A percentile compares a stretch with the other conserved stretches of the same genome.
Conservation (phyloP, 2,888 invertebrate genomes). For the Oxyscelio sp. region DNA sequence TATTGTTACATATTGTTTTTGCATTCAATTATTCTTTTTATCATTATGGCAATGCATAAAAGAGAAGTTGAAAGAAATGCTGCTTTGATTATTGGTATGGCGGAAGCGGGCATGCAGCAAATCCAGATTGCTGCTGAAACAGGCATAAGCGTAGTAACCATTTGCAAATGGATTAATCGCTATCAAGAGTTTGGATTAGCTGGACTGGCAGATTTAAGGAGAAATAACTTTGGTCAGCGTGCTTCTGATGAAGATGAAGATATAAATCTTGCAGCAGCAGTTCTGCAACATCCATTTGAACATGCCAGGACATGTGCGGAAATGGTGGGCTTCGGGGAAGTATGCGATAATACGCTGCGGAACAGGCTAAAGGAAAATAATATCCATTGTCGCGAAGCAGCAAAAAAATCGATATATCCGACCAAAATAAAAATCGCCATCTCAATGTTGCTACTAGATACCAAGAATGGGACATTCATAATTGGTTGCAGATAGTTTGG, state of each 20-base stretch:
- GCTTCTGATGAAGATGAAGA: background rate
- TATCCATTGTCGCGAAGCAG: constrained; percentile 5
- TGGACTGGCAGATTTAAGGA: background rate
- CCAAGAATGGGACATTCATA: too few relatives aligned
- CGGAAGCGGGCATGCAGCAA: too few relatives aligned
- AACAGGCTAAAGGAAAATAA: constrained; percentile 11
- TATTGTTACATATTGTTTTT: too few relatives aligned
- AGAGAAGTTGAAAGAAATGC: too few relatives aligned
- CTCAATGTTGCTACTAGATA: too few relatives aligned
- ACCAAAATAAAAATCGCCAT: too few relatives aligned
- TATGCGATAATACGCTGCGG: background rate
- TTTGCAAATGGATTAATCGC: background rate
- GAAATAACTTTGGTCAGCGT: background rate
- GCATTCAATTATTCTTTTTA: too few relatives aligned
- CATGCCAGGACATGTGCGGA: background rate
- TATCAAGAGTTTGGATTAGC: background rate
- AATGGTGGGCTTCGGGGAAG: background rate
- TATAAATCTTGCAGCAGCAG: background rate
- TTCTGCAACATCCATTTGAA: background rate
- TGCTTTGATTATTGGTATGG: too few relatives aligned
- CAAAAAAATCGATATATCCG: background rate
- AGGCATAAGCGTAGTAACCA: too few relatives aligned
- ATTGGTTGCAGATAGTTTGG: background rate
- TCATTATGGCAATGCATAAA: too few relatives aligned
- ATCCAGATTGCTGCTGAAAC: too few relatives aligned